Conservation (phyloP, 2,888 invertebrate species). For the Dasypogon diadema region DNA sequence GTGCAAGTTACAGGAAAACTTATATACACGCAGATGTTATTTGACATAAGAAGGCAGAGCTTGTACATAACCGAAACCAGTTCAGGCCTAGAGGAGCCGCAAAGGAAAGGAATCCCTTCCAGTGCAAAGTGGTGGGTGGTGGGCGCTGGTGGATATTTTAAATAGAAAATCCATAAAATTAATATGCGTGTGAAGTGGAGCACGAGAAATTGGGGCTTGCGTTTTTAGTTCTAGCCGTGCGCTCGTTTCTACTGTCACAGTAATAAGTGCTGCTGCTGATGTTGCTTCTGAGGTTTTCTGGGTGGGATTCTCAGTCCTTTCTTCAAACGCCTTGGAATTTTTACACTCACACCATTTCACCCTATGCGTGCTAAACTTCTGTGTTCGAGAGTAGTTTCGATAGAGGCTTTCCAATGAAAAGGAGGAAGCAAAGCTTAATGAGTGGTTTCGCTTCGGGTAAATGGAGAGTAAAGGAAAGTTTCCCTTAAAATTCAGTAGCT, state of each 20-base stretch:
- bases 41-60: background rate
- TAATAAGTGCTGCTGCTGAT: conserved; percentile 13
- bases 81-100: background rate
- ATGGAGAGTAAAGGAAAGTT: background rate
- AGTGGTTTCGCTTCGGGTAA: conserved; percentile 21
- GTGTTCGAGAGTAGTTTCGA: conserved; percentile 9
- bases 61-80: conserved; percentile 16
- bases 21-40: conserved; percentile 42
- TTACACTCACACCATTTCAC: background rate
- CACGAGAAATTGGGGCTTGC: conserved; percentile 52
- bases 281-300: background rate
- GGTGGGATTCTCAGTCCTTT: background rate
- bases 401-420: conserved; percentile 24
- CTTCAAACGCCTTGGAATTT: conserved; percentile 18
- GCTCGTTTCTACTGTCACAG: conserved; percentile 1
- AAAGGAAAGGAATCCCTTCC: conserved; percentile 4
- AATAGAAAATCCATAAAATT: conserved; percentile 55
- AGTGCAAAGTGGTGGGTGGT: conserved; percentile 12
- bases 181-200: conserved; percentile 55
- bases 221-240: conserved; percentile 46
- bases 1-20: conserved; percentile 28
- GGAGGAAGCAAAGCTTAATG: conserved; percentile 37
- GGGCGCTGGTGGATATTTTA: conserved; percentile 38
- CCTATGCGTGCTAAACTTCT: conserved; percentile 13
- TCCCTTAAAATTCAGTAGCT: background rate